Evolutionary conservation across 2,113 vertebrate species (phyloP), one percentile per base, ranked within the genome.

Genomic region (Notothenia coriiceps): DNA sequence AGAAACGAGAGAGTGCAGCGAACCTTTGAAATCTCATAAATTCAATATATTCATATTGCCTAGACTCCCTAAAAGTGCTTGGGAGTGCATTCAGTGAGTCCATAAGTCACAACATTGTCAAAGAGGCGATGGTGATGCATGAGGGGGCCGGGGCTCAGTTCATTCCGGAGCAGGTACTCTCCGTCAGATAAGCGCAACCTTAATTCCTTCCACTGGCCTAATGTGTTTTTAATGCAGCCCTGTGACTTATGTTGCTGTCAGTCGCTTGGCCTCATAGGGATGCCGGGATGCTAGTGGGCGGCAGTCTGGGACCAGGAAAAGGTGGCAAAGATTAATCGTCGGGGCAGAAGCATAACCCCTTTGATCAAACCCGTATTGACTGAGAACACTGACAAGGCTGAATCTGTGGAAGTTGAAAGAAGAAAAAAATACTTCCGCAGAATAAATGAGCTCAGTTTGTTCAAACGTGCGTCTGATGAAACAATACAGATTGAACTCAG

Each of bases 141-240:
- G 92, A 86, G 83, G 86, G 87, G 57, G 50, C 66, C 57, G 13
- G 71, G 29, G 44, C 80, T 73, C 75, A n/a, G 83, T 86, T 91
- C 81, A 83, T 90, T 88, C 84, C 73, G 33, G 87, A 84, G 70
- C 89, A 88, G 84, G 84, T 87, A 77, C 81, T 87, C 79, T 85
- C 82, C 67, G 79, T 93, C 93, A 93, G 92, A 93, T 92, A 92
- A 91, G 89, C 64, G 47, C 77, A 86, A 81, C 89, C 86, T 89
- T 92, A 93, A 94, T 94, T 94, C 91, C 90, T 93, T 93, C 91
- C 82, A 78, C 84, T 85, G 91, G 88, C 83, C 91, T 95, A 94
- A 95, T 95, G 93, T 93, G 94, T 94, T 95, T 95, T 95, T 95
- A 95, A 95, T 95, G 94, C 92, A 92, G 92, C 90, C 76, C 14